Percentiles rank a stretch among this genome's conserved stretches.
These are phyloP conservation scores for Leucophenga montana DNA, from an alignment of 2,888 invertebrate species.

Conservation along the genomic window DNA sequence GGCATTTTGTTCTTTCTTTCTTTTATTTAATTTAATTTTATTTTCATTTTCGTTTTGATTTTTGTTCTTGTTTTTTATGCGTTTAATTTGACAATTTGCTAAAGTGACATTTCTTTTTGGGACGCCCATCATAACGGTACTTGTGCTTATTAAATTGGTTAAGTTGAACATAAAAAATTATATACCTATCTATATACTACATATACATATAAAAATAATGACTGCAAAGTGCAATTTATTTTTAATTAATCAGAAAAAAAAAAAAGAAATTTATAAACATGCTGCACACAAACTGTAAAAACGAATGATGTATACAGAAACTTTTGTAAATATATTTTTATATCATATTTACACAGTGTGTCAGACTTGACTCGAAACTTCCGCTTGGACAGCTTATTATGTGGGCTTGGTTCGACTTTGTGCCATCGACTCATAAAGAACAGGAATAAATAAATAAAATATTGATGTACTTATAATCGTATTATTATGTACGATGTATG, in stretches of 20 bases:
- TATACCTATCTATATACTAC: too few relatives aligned
- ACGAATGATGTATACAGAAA: too few relatives aligned
- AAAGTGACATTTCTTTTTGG: constrained; percentile 27
- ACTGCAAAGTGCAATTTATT: background rate
- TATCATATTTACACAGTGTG: background rate
- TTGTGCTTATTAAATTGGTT: background rate
- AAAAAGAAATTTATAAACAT: background rate
- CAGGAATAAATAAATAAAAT: background rate
- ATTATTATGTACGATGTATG: background rate
- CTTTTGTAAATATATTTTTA: too few relatives aligned
- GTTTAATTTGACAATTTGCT: constrained; percentile 48
- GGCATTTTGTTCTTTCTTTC: constrained; percentile 9
- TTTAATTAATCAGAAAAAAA: background rate
- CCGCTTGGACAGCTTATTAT: constrained; percentile 10
- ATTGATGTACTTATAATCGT: too few relatives aligned
- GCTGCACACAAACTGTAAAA: background rate
- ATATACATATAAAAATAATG: background rate
- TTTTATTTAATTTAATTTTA: constrained; percentile 31
- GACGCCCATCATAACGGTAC: background rate
- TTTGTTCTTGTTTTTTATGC: constrained; percentile 29
- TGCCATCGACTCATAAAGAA: background rate
- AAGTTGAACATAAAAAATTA: background rate
- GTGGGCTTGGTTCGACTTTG: constrained; percentile 6
- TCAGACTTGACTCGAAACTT: background rate
- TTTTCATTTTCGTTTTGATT: constrained; percentile 13